phyloP scores from a whole-genome alignment of 2,113 vertebrate species.

The Rhea pennata region DNA sequence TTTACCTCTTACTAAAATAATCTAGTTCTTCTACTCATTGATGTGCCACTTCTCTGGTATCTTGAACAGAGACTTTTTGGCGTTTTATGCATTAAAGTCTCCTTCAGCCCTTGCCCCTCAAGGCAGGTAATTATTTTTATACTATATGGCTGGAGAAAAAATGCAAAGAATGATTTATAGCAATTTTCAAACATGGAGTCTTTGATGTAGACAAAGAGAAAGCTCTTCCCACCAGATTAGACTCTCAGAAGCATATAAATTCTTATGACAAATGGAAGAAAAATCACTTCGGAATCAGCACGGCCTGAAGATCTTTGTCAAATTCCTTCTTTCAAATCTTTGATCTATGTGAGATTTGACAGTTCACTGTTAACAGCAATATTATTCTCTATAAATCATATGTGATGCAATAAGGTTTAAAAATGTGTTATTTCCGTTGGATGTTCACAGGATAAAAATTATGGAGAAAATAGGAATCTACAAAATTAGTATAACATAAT shows the following conservation, averaged over 20 bases:
- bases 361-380: constrained; percentile 54
- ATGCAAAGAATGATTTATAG: constrained; percentile 60
- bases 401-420: not conserved
- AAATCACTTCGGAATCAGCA: constrained; percentile 50
- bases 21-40: not conserved
- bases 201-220: constrained; percentile 73
- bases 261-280: constrained; percentile 65
- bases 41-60: not conserved
- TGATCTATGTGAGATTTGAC: constrained; percentile 74
- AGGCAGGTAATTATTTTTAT: constrained; percentile 63
- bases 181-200: constrained; percentile 49
- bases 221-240: constrained; percentile 42
- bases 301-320: constrained; percentile 57
- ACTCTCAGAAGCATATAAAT: constrained; percentile 50
- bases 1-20: not conserved
- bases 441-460: constrained; percentile 7
- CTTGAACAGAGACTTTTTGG: not conserved
- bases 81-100: constrained; percentile 23
- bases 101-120: constrained; percentile 42
- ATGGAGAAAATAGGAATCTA: not conserved
- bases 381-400: constrained; percentile 66
- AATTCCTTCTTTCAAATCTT: constrained; percentile 55
- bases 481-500: not conserved
- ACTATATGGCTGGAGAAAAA: constrained; percentile 48
- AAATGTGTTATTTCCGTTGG: not conserved